Conservation (phyloP, 1,140 invertebrate species). For the Caenorhabditis brenneri region DNA sequence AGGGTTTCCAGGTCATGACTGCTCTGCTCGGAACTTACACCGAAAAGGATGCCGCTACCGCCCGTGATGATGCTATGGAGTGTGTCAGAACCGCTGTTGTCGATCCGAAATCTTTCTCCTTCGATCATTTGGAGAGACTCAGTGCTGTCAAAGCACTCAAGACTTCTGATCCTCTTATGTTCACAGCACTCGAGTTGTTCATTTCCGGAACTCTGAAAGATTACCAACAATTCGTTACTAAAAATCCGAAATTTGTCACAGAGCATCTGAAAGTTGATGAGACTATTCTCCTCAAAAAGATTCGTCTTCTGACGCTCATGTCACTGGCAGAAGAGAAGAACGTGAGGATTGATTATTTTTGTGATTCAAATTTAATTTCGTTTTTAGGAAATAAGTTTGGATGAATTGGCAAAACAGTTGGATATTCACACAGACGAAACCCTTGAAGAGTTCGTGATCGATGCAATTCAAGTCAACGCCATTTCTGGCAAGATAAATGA, state of each 20-base stretch:
- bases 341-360: constrained; percentile 50
- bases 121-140: constrained; percentile 66
- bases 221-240: constrained; percentile 60
- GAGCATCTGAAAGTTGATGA: constrained; percentile 65
- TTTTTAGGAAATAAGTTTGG: constrained; percentile 54
- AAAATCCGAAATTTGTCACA: constrained; percentile 64
- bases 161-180: constrained; percentile 62
- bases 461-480: constrained; percentile 69
- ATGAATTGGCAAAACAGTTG: constrained; percentile 57
- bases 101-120: constrained; percentile 65
- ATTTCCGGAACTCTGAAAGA: constrained; percentile 60
- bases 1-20: constrained; percentile 64
- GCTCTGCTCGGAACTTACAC: constrained; percentile 64
- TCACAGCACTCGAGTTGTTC: constrained; percentile 64
- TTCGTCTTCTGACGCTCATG: constrained; percentile 68
- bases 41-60: constrained; percentile 58
- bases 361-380: not conserved
- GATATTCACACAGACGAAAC: constrained; percentile 63
- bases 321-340: constrained; percentile 65
- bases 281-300: constrained; percentile 63
- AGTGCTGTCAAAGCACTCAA: constrained; percentile 64
- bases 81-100: constrained; percentile 67
- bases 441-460: constrained; percentile 68
- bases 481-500: constrained; percentile 69
- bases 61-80: constrained; percentile 64